A percentile compares a stretch with the other conserved stretches of the same genome.
Conservation (phyloP, 2,797 vertebrate genomes). For the Champsocephalus gunnari region DNA sequence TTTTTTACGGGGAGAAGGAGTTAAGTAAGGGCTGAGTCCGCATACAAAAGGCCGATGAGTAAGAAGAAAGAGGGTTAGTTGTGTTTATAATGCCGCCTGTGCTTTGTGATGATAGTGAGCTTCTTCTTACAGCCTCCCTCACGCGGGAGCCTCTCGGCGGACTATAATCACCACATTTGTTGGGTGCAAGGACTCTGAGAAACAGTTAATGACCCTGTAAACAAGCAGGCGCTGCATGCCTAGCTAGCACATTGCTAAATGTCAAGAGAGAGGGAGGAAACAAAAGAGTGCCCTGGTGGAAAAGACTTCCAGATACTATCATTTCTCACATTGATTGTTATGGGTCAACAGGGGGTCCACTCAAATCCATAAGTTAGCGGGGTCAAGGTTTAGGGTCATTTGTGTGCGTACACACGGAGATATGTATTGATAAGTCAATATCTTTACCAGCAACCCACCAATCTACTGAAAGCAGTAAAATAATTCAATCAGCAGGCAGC, state of each 20-base stretch:
- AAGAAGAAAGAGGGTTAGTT: slow-evolving; percentile 40
- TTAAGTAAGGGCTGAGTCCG: slow-evolving; percentile 57
- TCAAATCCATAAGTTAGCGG: slow-evolving; percentile 23
- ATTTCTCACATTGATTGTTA: slow-evolving; percentile 13
- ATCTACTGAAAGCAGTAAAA: slow-evolving; percentile 44
- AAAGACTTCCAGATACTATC: background rate
- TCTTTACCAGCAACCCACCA: slow-evolving; percentile 24
- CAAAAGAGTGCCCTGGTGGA: background rate
- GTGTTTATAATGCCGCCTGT: slow-evolving; percentile 59
- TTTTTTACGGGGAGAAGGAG: slow-evolving; percentile 35
- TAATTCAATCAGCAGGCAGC: slow-evolving; percentile 49
- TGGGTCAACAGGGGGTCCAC: background rate
- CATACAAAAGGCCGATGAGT: slow-evolving; percentile 33
- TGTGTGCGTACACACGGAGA: slow-evolving; percentile 23
- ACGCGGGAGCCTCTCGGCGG: slow-evolving; percentile 41
- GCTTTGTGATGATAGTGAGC: slow-evolving; percentile 56
- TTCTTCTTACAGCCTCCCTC: slow-evolving; percentile 37
- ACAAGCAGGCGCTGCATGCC: slow-evolving; percentile 60
- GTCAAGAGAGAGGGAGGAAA: slow-evolving; percentile 51
- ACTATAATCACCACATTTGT: slow-evolving; percentile 72
- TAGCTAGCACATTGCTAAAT: slow-evolving; percentile 67
- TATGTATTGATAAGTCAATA: slow-evolving; percentile 62
- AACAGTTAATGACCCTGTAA: slow-evolving; percentile 77
- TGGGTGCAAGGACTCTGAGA: slow-evolving; percentile 54
- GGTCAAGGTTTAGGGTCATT: slow-evolving; percentile 49